phyloP scores from a whole-genome alignment of 2,797 vertebrate genomes.

The Ctenochaetus hawaiiensis region DNA sequence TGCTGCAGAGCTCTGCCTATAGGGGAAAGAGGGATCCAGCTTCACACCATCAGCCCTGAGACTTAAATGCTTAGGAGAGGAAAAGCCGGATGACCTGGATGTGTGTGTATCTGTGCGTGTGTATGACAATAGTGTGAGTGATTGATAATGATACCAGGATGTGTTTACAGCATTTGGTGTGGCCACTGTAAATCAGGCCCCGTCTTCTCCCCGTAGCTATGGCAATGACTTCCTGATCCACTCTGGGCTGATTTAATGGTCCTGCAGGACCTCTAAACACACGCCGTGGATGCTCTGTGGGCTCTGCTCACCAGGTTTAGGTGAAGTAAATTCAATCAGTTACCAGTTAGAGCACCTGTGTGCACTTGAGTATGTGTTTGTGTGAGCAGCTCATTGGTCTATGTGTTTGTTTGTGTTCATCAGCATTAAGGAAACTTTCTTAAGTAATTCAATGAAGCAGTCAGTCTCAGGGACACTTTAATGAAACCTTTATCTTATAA shows the following conservation, averaged over 20 bases:
- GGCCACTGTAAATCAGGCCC: constrained; percentile 69
- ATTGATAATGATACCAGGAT: constrained; percentile 63
- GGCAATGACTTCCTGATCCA: constrained; percentile 82
- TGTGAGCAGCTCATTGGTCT: constrained; percentile 27
- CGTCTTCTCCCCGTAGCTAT: constrained; percentile 70
- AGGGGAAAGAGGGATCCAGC: constrained; percentile 19
- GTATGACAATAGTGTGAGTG: constrained; percentile 44
- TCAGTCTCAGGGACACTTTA: neutral
- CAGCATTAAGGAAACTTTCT: constrained; percentile 29
- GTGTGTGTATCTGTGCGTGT: constrained; percentile 24
- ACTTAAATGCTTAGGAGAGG: constrained; percentile 46
- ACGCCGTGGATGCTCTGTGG: constrained; percentile 75
- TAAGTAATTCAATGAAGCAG: constrained; percentile 27
- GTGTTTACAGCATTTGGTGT: constrained; percentile 71
- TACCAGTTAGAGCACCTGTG: constrained; percentile 69
- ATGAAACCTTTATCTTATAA: neutral
- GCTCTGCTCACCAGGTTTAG: constrained; percentile 71
- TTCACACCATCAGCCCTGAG: constrained; percentile 49
- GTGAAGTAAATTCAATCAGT: constrained; percentile 76
- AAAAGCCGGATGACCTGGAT: constrained; percentile 36
- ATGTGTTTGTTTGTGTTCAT: constrained; percentile 23
- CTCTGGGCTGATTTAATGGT: constrained; percentile 83
- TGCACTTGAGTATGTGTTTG: constrained; percentile 58
- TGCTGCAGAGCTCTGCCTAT: constrained; percentile 36
- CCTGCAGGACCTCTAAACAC: constrained; percentile 79